phyloP scores from a whole-genome alignment of 2,797 vertebrate genomes.

The Eurystomus glaucurus region DNA sequence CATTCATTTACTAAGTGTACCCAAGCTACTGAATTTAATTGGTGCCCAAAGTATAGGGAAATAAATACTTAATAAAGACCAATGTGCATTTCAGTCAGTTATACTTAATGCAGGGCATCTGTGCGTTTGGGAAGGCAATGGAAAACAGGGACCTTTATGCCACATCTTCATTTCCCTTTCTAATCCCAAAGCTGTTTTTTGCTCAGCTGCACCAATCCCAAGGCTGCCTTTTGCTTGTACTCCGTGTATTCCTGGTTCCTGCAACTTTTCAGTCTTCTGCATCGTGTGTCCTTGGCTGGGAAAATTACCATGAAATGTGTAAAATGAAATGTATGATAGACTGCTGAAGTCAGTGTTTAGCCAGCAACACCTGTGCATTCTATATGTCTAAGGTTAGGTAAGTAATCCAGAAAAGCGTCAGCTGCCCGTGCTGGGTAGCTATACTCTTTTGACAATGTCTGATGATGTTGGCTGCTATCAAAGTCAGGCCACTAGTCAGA shows the following conservation, averaged over 20 bases:
- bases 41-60: neutral
- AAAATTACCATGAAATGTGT: neutral
- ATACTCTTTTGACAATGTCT: neutral
- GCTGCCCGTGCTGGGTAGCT: neutral
- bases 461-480: neutral
- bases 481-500: neutral
- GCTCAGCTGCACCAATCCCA: neutral
- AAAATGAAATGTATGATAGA: neutral
- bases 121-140: neutral
- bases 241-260: neutral
- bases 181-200: neutral
- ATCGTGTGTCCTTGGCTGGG: neutral
- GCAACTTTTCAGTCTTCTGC: neutral
- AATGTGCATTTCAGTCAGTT: neutral
- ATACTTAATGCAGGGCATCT: neutral
- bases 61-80: neutral
- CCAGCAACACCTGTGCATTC: neutral
- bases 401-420: neutral
- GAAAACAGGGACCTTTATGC: neutral
- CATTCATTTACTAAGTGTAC: neutral
- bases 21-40: neutral
- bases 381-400: neutral
- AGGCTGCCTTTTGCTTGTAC: neutral
- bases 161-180: neutral
- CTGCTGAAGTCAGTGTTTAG: neutral